These are phyloP conservation scores for Brachycybe producta DNA, from an alignment of 2,888 invertebrate species.

Conservation along the genomic window DNA sequence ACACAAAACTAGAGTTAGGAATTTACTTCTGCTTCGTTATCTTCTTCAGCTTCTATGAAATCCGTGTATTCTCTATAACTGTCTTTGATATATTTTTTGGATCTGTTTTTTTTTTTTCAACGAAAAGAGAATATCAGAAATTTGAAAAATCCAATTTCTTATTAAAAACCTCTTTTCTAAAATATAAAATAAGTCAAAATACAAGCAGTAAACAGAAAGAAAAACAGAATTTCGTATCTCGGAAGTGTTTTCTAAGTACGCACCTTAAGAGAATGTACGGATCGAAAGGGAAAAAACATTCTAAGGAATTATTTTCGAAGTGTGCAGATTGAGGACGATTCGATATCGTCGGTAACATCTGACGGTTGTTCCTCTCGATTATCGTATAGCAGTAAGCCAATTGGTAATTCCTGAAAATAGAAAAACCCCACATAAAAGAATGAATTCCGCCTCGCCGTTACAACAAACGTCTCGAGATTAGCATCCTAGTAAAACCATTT, in stretches of 20 bases:
- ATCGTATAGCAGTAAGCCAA: slow-evolving; percentile 83
- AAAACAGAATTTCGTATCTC: no score
- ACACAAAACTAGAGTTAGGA: neutral
- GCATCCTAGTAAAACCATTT: no score
- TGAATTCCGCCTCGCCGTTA: neutral
- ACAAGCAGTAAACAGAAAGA: no score
- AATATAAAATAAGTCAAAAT: no score
- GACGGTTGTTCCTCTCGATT: slow-evolving; percentile 62
- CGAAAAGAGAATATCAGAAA: no score
- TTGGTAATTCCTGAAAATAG: slow-evolving; percentile 57
- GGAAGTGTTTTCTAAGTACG: no score
- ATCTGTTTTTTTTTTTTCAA: no score
- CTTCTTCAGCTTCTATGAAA: slow-evolving; percentile 31
- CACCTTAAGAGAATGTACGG: slow-evolving; percentile 62
- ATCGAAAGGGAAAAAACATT: slow-evolving; percentile 80
- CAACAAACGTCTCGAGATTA: no score
- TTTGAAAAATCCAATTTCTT: no score
- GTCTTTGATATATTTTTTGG: no score
- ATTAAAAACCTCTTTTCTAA: no score
- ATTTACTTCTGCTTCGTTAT: slow-evolving; percentile 8
- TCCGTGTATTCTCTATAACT: slow-evolving; percentile 42
- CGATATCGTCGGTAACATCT: slow-evolving; percentile 25
- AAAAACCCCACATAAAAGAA: slow-evolving; percentile 21
- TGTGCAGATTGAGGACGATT: neutral
- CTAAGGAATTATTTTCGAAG: slow-evolving; percentile 33